These are phyloP conservation scores for Goniozus legneri DNA, from an alignment of 1,140 invertebrate genomes.

Conservation along the genomic window DNA sequence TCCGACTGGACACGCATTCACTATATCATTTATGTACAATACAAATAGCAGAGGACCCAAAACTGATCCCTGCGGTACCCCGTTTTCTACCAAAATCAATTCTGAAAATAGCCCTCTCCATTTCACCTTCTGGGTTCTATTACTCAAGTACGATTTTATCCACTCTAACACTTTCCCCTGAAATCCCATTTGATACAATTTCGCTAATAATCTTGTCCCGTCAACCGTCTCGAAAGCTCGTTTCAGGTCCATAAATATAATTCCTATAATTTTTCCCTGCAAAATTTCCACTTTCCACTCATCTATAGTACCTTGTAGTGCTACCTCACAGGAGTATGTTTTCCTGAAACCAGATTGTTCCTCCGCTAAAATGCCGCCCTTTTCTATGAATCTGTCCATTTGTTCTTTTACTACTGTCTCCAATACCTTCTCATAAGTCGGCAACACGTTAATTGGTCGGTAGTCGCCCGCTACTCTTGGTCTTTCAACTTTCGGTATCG, in stretches of 20 bases:
- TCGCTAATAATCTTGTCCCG: no score
- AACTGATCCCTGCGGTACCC: no score
- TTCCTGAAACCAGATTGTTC: slow-evolving; percentile 20
- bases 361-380: slow-evolving; percentile 13
- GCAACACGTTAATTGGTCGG: slow-evolving; percentile 23
- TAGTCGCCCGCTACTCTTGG: slow-evolving; percentile 16
- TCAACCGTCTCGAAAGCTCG: no score
- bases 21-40: no score
- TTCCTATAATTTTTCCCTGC: slow-evolving; percentile 4
- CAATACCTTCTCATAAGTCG: slow-evolving; percentile 23
- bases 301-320: no score
- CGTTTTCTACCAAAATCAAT: no score
- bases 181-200: slow-evolving; percentile 2
- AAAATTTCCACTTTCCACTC: slow-evolving; percentile 9
- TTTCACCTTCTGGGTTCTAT: slow-evolving; percentile 3
- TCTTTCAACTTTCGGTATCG: slow-evolving; percentile 21
- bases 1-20: slow-evolving; percentile 6
- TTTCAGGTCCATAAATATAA: slow-evolving; percentile 16
- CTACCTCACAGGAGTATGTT: no score
- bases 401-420: no score
- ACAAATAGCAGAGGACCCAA: slow-evolving; percentile 18
- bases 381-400: slow-evolving; percentile 11
- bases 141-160: not conserved
- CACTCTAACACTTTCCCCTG: not conserved
- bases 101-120: no score